Percentiles rank a stretch among this genome's conserved stretches.
These are phyloP conservation scores for Protobothrops flavoviridis DNA, from an alignment of 2,113 vertebrate genomes.

Conservation along the genomic window DNA sequence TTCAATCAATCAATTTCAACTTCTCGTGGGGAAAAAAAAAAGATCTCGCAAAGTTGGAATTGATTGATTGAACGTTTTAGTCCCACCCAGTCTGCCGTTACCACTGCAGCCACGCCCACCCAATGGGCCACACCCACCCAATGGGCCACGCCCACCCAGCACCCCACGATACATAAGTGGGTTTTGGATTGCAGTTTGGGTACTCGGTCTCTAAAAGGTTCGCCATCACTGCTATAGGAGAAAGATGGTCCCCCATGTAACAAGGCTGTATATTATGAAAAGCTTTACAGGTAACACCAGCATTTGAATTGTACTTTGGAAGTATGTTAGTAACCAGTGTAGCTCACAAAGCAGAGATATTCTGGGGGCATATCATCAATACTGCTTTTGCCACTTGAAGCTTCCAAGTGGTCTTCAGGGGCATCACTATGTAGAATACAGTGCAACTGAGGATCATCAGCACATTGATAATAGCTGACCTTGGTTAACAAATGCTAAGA, in stretches of 20 bases:
- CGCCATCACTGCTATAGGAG: background rate
- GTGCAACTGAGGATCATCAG: background rate
- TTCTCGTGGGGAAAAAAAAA: too few relatives aligned
- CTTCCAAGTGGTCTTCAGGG: background rate
- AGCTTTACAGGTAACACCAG: background rate
- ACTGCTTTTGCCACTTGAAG: background rate
- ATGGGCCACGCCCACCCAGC: too few relatives aligned
- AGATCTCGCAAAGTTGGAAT: too few relatives aligned
- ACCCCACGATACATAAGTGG: too few relatives aligned
- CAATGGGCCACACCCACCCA: too few relatives aligned
- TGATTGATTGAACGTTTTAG: too few relatives aligned
- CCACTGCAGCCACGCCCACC: too few relatives aligned
- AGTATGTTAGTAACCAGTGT: background rate
- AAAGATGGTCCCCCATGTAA: background rate
- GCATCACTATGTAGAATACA: background rate
- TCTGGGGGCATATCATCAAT: background rate
- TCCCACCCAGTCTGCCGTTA: too few relatives aligned
- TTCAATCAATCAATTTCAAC: too few relatives aligned
- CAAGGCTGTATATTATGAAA: background rate
- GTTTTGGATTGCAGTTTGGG: too few relatives aligned
- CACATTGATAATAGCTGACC: background rate
- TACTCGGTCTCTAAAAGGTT: too few relatives aligned
- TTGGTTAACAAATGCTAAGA: background rate
- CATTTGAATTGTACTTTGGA: background rate
- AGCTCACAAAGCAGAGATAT: background rate